A percentile compares a stretch with the other conserved stretches of the same genome.
Conservation (phyloP, 2,797 vertebrate genomes). For the Enteromius trimaculatus region DNA sequence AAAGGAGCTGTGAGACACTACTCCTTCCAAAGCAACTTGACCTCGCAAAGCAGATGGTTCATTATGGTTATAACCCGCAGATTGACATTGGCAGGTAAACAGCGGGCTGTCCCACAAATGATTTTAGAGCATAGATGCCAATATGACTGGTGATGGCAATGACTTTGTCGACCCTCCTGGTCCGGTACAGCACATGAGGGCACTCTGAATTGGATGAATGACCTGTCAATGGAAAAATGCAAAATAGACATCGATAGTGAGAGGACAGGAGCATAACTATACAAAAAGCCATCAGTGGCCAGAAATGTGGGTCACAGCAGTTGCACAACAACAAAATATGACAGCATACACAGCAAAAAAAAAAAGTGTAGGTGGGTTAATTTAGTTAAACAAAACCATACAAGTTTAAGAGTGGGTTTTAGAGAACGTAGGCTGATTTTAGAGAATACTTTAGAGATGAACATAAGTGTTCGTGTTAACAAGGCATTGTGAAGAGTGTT, state of each 20-base stretch:
- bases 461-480: conserved; percentile 11
- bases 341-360: background rate
- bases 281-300: conserved; percentile 22
- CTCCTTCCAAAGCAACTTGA: conserved; percentile 44
- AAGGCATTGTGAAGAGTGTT: background rate
- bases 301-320: conserved; percentile 34
- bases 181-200: background rate
- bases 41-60: conserved; percentile 37
- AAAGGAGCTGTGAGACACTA: conserved; percentile 40
- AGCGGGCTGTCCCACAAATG: background rate
- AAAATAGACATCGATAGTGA: conserved; percentile 28
- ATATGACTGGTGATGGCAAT: conserved; percentile 15
- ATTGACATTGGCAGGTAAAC: conserved; percentile 45
- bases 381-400: conserved; percentile 1
- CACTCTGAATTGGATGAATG: conserved; percentile 35
- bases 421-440: conserved; percentile 25
- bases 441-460: conserved; percentile 4
- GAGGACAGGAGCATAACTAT: conserved; percentile 37
- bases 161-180: background rate
- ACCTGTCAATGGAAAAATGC: conserved; percentile 37
- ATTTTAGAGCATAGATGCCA: conserved; percentile 36
- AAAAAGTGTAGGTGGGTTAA: background rate
- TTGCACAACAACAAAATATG: conserved; percentile 9
- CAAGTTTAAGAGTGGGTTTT: conserved; percentile 20
- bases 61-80: conserved; percentile 28